Base-by-base conservation (phyloP, 1,140 invertebrate species). In the Pseudomyrmex dendroicus region DNA sequence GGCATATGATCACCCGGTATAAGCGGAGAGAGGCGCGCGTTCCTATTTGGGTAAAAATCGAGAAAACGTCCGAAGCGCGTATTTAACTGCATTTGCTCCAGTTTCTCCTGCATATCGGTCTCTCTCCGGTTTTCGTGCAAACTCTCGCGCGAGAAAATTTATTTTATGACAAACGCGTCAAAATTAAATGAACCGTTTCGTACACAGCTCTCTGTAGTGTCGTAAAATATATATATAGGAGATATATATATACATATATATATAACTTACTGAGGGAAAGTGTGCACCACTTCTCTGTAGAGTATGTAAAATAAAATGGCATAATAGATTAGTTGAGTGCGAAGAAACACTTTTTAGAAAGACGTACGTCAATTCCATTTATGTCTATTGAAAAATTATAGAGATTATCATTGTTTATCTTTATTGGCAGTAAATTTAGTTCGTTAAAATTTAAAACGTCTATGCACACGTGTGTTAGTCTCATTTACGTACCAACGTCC, bases 1-100 rank as follows among this genome's bases (percentile, higher is more conserved):
- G 35, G 35, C 35, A 35, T 35, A 5, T 22, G 17, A 0, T 2
- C n/a, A 56, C 25, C 48, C 61, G 12, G 12, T 56, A 46, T 48
- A 62, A 13, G 10, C 64, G 22, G 13, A 66, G 78, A 77, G 20
- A 84, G 25, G 64, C 64, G 50, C 64, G 50, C 17, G 46, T 64
- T 2, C 46, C n/a, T 73, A 57, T 70, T 73, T 86, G 20, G 50
- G 44, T 77, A 88, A 89, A 88, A 89, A 89, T 82, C 50, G 63
- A 70, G 35, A 35, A 35, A 85, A 50, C 63, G 57, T 64, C 59
- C 17, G 70, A 56, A 76, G 76, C 54, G 68, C 61, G 56, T 25
- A 80, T 87, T 35, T 85, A 73, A 85, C 72, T 64, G 77, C n/a
- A 52, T 59, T 57, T 44, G 77, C 62, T 88, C 67, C 77, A 74